A percentile compares a stretch with the other conserved stretches of the same genome.
phyloP scores from a whole-genome alignment of 2,113 vertebrate species.

The Catharus fuscescens region DNA sequence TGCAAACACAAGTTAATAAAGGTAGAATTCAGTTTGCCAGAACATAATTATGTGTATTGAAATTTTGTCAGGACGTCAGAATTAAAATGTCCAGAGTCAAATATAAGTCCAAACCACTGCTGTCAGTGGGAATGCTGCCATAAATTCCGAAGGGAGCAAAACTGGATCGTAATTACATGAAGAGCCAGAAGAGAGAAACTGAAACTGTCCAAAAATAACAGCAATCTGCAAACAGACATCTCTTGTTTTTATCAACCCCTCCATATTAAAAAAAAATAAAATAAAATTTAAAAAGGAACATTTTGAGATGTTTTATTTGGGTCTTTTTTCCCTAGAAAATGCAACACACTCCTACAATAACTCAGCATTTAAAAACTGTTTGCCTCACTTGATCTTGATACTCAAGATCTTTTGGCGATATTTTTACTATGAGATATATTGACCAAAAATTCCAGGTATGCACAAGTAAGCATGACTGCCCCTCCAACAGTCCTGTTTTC shows the following conservation, averaged over 20 bases:
- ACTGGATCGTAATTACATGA: background rate
- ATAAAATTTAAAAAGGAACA: background rate
- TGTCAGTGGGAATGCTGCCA: background rate
- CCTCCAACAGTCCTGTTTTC: background rate
- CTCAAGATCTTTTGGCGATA: background rate
- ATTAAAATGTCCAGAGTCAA: background rate
- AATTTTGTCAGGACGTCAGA: background rate
- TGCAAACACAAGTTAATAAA: background rate
- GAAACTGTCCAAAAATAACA: background rate
- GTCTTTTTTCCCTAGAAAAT: background rate
- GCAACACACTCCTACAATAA: background rate
- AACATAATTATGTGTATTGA: background rate
- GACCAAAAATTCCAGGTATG: background rate
- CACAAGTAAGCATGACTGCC: background rate
- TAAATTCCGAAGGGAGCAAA: background rate
- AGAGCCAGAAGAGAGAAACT: background rate
- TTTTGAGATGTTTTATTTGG: background rate
- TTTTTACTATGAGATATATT: background rate
- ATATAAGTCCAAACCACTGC: background rate
- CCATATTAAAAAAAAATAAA: background rate
- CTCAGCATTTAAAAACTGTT: background rate
- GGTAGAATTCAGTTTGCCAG: background rate
- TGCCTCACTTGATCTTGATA: background rate
- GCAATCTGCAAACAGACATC: background rate
- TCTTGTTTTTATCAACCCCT: background rate